Evolutionary conservation across 2,888 invertebrate genomes (phyloP), one percentile per base, ranked within the genome.

Genomic region (Drosophila silvestris): DNA sequence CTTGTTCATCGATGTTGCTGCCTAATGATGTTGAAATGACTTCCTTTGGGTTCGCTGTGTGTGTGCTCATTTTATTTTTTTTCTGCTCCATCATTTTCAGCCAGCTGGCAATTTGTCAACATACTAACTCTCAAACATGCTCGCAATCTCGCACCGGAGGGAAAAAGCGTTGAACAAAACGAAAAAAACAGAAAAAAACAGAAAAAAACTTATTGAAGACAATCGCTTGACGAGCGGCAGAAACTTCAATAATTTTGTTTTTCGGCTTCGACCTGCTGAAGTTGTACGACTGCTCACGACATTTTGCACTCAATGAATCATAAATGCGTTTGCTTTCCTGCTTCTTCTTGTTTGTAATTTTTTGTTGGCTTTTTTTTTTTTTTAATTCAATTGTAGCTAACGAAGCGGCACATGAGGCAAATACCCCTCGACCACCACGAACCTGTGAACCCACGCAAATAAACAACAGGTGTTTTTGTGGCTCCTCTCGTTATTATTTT

Each of bases 231-330:
- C 41, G 26, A 78, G 52, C 53, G 57, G 1, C 57, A 4, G 16
- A n/a, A 57, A 67, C 37, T 63, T 71, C 50, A 60, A 71, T 77
- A 71, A 75, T 66, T 62, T 76, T 64, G 52, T 63, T 58, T 56
- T 57, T 39, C 35, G 51, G 63, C 6, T 64, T 68, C 64, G 60
- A 54, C 59, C 69, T 70, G 26, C 83, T 86, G 83, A 85, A 85
- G 84, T 86, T 72, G 70, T 74, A 86, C 69, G 67, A 76, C 76
- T 77, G 77, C 69, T 51, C 65, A 56, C 70, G 76, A 81, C 78
- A 81, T 78, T 87, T 82, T 85, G 78, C 85, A 81, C 85, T 82
- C 83, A 83, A 81, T 85, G 89, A 81, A 81, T 85, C 79, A 85
- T 79, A 81, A 85, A 79, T 81, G 67, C 67, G 66, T 59, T 30